phyloP scores from a whole-genome alignment of 2,888 invertebrate genomes.

The Bedellia somnulentella region DNA sequence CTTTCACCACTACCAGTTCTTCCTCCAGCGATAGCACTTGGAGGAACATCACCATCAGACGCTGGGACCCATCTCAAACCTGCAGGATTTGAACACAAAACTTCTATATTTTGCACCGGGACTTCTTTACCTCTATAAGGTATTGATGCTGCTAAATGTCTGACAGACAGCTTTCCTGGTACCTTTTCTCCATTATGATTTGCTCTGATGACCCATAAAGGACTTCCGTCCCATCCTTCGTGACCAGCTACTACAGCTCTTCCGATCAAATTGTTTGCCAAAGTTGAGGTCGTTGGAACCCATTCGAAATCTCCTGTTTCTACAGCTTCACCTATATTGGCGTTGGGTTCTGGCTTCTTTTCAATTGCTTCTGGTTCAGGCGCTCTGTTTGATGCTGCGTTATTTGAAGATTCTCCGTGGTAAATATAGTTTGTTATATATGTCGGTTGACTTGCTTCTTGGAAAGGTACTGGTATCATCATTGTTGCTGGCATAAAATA shows the following conservation, averaged over 20 bases:
- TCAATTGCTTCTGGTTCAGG: conserved; percentile 15
- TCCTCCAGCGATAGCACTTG: conserved; percentile 57
- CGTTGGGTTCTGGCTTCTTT: conserved; percentile 7
- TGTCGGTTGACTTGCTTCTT: conserved; percentile 22
- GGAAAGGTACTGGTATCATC: conserved; percentile 32
- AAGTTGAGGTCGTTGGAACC: conserved; percentile 37
- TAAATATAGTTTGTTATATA: conserved; percentile 50
- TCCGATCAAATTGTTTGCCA: conserved; percentile 29
- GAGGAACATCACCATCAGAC: conserved; percentile 52
- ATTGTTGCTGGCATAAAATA: conserved; percentile 37
- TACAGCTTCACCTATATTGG: conserved; percentile 25
- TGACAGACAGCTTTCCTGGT: conserved; percentile 46
- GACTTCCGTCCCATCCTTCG: conserved; percentile 53
- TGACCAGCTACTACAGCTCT: conserved; percentile 46
- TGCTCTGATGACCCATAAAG: conserved; percentile 46
- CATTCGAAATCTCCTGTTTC: conserved; percentile 40
- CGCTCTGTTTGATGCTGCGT: neutral
- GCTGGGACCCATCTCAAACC: conserved; percentile 54
- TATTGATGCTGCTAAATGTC: conserved; percentile 40
- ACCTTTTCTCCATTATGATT: conserved; percentile 47
- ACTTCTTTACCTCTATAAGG: conserved; percentile 41
- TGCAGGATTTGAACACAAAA: conserved; percentile 33
- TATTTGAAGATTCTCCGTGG: conserved; percentile 27
- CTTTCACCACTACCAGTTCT: conserved; percentile 45
- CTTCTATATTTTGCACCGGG: conserved; percentile 45